A percentile compares a stretch with the other conserved stretches of the same genome.
Conservation (phyloP, 2,888 invertebrate species). For the Leptinotarsa juncta region DNA sequence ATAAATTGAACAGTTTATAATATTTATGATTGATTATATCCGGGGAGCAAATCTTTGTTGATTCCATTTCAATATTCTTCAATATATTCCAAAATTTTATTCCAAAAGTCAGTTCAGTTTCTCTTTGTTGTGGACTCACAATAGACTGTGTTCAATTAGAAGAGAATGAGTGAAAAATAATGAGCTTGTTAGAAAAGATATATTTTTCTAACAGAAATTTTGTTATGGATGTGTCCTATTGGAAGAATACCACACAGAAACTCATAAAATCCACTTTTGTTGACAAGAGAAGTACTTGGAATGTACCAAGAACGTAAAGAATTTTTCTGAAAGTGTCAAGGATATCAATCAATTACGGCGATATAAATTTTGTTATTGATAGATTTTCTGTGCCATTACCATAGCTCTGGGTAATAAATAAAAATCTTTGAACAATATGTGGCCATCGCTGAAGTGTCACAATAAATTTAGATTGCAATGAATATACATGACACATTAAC, state of each 20-base stretch:
- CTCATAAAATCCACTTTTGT: not conserved
- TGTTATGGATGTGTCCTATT: not conserved
- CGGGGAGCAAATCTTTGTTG: too few relatives aligned
- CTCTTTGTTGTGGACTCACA: too few relatives aligned
- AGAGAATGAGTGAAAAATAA: too few relatives aligned
- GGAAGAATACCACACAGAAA: not conserved
- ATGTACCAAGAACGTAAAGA: not conserved
- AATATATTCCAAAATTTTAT: too few relatives aligned
- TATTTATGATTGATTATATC: not conserved
- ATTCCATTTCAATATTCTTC: too few relatives aligned
- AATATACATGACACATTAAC: not conserved
- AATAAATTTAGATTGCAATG: slow-evolving; percentile 2
- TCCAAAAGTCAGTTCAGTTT: too few relatives aligned
- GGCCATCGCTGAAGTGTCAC: not conserved
- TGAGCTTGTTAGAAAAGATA: too few relatives aligned
- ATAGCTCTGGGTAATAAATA: not conserved
- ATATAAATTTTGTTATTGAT: not conserved
- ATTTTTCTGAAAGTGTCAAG: not conserved
- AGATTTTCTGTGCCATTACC: not conserved
- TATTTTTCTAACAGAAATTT: too few relatives aligned
- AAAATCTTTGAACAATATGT: slow-evolving; percentile 1
- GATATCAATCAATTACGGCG: not conserved
- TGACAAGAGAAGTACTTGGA: not conserved
- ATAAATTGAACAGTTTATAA: too few relatives aligned
- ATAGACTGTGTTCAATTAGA: too few relatives aligned